Base-by-base conservation (phyloP, 92 coral and sea anemone species). In the Palythoa caribaeorum region DNA sequence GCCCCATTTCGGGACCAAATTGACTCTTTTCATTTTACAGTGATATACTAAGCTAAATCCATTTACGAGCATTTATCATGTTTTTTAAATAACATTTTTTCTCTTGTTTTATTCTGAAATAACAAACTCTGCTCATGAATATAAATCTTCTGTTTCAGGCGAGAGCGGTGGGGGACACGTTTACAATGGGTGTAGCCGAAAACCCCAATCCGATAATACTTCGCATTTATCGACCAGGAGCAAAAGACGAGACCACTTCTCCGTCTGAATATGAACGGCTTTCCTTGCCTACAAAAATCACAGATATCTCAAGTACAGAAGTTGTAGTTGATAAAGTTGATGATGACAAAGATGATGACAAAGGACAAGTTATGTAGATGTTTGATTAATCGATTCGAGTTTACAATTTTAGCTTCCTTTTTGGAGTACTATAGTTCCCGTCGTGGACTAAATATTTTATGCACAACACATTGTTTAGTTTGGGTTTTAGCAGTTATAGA, bases 321-420 rank as follows among this genome's bases (percentile, higher is more conserved):
- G 59, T 80, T 16, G 8, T 80, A 53, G 40, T 2, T n/a, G 85
- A 80, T 69, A 63, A 80, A 80, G n/a, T 48, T n/a, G 85, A 80
- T 8, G 19, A 65, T 80, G 85, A 80, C 39, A 80, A 80, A 48
- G 85, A 80, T 51, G 85, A 80, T 40, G 85, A 80, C 13, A 44
- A 44, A 9, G 73, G 73, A 80, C 14, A 44, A 1, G 84, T 39
- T 28, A 79, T 79, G 84, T 79, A 79, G 71, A 74, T 51, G 55
- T 11, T 51, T 28, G 28, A 28, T 28, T 28, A 28, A 28, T 28
- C 28, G 28, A 28, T 28, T 28, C 28, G 28, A 28, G 28, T 28
- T 28, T 28, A 28, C 28, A 28, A 28, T 28, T 28, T 28, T 28
- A 28, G 28, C 28, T 28, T 28, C 28, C 28, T 28, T 28, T 28